These are phyloP conservation scores for Agapornis roseicollis DNA, from an alignment of 2,113 vertebrate genomes.

Conservation along the genomic window DNA sequence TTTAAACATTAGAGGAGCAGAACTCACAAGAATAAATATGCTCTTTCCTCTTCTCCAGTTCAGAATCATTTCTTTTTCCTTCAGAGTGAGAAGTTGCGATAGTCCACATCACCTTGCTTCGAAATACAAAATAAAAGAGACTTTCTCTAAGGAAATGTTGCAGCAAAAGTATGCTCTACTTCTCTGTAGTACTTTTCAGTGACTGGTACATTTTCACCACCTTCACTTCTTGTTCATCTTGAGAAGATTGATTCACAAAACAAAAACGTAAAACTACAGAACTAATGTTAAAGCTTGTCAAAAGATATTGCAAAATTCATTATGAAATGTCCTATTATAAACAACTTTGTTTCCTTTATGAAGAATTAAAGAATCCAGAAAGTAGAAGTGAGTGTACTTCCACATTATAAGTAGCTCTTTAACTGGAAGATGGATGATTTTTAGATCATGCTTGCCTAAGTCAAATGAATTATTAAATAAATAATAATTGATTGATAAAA, in stretches of 20 bases:
- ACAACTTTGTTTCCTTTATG: background rate
- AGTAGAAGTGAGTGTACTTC: background rate
- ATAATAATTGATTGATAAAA: background rate
- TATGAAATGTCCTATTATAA: background rate
- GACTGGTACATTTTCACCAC: background rate
- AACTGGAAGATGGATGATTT: background rate
- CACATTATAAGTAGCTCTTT: background rate
- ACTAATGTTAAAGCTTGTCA: background rate
- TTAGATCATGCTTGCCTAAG: background rate
- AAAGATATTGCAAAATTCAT: background rate
- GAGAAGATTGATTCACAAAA: background rate
- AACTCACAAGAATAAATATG: background rate
- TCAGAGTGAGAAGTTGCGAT: background rate
- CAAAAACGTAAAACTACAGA: background rate
- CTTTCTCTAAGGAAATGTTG: background rate
- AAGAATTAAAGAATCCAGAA: background rate
- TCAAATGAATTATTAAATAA: background rate
- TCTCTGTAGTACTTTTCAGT: background rate
- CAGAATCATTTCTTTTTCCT: background rate
- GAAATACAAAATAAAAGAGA: background rate
- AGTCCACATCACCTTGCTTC: background rate
- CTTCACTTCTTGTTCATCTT: background rate
- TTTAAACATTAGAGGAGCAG: background rate
- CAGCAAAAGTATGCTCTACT: background rate
- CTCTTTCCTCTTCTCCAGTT: background rate